Base-by-base conservation (phyloP, 1,140 invertebrate genomes). In the Choristoneura fumiferana region DNA sequence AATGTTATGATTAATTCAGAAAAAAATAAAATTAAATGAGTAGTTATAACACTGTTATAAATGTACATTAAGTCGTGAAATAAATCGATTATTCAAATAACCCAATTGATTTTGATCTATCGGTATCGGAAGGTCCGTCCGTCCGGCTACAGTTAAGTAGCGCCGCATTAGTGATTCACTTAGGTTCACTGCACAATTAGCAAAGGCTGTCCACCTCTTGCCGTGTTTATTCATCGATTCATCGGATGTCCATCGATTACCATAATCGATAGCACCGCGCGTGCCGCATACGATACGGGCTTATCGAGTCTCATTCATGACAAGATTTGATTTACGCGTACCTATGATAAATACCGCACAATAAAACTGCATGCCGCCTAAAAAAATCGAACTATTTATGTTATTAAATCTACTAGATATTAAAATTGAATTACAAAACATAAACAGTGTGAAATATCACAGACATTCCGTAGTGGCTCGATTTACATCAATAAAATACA, bases 201-300 rank as follows among this genome's bases (percentile, higher is more conserved):
- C 78, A 86, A 86, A 88, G 83, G 85, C 81, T 86, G 85, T 84
- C 81, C 79, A 88, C 85, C 83, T 84, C 78, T 84, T 70, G 69
- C 77, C 72, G 71, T 83, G 74, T 86, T 81, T 52, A 17, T 40
- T 22, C 38, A 61, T 86, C 76, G 84, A 88, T 88, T 88, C 83
- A 88, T 88, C 85, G 83, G 85, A 87, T 88, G 82, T 85, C 67
- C 76, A 78, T 62, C 71, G 83, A 86, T 86, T 86, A 88, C 81
- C 83, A 86, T 88, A 86, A 84, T 84, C 80, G 81, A 84, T 81
- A 80, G 63, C 71, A 76, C 75, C 71, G 74, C 76, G 75, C 74
- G 83, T 73, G 73, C 72, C 76, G 79, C 84, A 80, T 85, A 84
- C 76, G 74, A 67, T 78, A 78, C 78, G 75, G 22, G 22, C 22